A percentile compares a stretch with the other conserved stretches of the same genome.
These are phyloP conservation scores for Podarcis raffonei DNA, from an alignment of 2,113 vertebrate genomes.

Conservation along the genomic window DNA sequence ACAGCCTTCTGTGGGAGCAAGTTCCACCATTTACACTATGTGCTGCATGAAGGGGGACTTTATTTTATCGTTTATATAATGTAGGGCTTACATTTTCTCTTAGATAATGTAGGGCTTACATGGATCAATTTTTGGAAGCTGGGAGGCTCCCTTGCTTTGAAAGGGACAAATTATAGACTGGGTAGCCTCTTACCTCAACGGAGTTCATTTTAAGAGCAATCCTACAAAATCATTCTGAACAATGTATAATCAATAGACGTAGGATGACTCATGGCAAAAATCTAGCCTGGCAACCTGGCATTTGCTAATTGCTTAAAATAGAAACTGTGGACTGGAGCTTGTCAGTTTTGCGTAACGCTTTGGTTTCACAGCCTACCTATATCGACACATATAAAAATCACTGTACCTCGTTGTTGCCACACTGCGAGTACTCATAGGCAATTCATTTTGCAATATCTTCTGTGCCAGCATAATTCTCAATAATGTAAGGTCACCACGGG, in stretches of 20 bases:
- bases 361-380: neutral
- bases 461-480: neutral
- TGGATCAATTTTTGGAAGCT: neutral
- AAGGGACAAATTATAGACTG: neutral
- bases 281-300: neutral
- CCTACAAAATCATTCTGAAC: neutral
- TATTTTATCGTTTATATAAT: too few species aligned
- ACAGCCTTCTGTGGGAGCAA: too few species aligned
- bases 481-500: slow-evolving; percentile 8
- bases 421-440: neutral
- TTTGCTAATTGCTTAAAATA: neutral
- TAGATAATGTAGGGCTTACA: neutral
- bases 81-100: too few species aligned
- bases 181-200: neutral
- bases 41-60: too few species aligned
- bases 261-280: neutral
- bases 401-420: neutral
- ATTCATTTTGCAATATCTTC: neutral
- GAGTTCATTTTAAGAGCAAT: neutral
- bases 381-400: neutral
- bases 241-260: neutral
- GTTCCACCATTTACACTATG: too few species aligned
- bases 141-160: neutral
- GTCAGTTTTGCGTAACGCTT: neutral
- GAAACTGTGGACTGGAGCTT: neutral